These are phyloP conservation scores for Microhierax caerulescens DNA, from an alignment of 2,797 vertebrate genomes.

Conservation along the genomic window DNA sequence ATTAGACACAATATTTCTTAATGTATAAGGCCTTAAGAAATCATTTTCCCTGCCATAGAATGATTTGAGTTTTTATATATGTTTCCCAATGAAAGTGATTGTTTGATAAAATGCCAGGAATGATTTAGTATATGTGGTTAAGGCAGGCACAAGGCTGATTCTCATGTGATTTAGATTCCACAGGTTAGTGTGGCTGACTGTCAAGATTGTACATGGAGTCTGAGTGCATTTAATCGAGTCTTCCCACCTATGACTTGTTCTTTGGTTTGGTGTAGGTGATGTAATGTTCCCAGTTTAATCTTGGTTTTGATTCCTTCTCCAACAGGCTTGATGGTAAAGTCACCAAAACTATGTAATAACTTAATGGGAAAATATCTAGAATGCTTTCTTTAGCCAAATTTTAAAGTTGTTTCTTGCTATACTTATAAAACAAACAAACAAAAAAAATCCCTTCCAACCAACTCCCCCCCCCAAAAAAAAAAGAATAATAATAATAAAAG, in stretches of 20 bases:
- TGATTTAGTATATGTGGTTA: background rate
- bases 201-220: background rate
- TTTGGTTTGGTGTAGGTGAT: background rate
- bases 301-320: background rate
- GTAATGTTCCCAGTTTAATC: background rate
- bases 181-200: background rate
- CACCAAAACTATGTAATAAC: background rate
- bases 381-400: background rate
- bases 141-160: background rate
- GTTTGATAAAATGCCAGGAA: background rate
- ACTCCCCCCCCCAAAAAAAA: too few relatives aligned
- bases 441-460: fast-evolving
- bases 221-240: background rate
- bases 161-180: background rate
- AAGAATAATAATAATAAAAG: too few relatives aligned
- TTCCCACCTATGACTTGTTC: background rate
- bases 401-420: background rate
- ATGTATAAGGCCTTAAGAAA: background rate
- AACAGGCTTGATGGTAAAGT: background rate
- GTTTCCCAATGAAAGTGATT: background rate
- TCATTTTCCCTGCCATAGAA: background rate
- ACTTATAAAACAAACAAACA: background rate
- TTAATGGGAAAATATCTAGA: background rate
- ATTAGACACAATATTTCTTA: background rate
- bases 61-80: background rate